Percentiles rank a stretch among this genome's conserved stretches.
phyloP scores from a whole-genome alignment of 2,113 vertebrate genomes.

The Menidia beryllina region DNA sequence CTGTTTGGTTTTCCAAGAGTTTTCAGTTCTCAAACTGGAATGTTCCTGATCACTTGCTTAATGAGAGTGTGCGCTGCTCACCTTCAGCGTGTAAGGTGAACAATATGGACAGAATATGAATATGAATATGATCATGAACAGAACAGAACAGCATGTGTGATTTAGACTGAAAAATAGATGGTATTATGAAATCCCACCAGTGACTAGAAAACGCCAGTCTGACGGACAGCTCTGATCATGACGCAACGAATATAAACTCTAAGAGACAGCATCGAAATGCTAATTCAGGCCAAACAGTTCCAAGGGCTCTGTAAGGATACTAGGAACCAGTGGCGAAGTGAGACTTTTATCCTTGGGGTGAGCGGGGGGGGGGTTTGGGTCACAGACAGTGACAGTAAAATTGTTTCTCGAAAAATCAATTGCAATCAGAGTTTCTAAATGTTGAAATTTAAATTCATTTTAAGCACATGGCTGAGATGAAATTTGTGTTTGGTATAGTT shows the following conservation, averaged over 20 bases:
- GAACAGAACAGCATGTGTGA: neutral
- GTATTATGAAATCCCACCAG: neutral
- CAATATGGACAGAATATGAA: neutral
- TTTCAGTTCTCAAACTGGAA: neutral
- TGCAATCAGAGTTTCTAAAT: too few species aligned
- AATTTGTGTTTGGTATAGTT: too few species aligned
- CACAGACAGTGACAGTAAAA: too few species aligned
- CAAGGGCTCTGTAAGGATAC: too few species aligned
- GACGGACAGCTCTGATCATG: neutral
- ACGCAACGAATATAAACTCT: neutral
- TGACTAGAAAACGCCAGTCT: neutral
- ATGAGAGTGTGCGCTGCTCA: neutral
- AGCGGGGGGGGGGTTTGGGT: too few species aligned
- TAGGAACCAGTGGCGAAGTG: too few species aligned
- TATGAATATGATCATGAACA: neutral
- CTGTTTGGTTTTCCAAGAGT: too few species aligned
- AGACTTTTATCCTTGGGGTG: too few species aligned
- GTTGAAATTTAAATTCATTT: too few species aligned
- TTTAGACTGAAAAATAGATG: neutral
- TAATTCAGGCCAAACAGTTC: neutral
- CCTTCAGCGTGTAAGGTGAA: accelerated
- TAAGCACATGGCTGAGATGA: too few species aligned
- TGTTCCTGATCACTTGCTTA: neutral
- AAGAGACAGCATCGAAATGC: too few species aligned
- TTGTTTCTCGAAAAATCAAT: too few species aligned